Evolutionary conservation across 2,888 invertebrate genomes (phyloP).

Genomic region (Nephrocerus scutellatus): DNA sequence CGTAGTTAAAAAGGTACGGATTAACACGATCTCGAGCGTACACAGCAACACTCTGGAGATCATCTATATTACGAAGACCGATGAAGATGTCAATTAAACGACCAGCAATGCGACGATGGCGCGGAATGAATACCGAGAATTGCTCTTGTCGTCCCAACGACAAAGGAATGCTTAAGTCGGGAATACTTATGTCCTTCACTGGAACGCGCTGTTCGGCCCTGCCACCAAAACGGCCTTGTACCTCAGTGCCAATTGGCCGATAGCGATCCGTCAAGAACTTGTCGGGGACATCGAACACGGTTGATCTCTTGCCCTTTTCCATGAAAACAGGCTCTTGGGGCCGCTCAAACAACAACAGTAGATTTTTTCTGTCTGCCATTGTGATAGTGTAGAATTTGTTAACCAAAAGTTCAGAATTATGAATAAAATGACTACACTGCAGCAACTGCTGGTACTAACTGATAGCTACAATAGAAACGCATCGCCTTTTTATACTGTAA

Average conservation of each 20-base stretch:
- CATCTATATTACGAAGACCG: constrained; percentile 64
- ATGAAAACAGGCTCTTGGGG: constrained; percentile 71
- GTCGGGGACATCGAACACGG: constrained; percentile 58
- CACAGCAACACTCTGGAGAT: constrained; percentile 60
- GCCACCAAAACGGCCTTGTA: constrained; percentile 55
- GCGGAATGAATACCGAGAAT: constrained; percentile 66
- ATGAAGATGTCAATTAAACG: constrained; percentile 63
- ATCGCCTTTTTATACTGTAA: no score
- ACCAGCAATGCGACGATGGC: constrained; percentile 59
- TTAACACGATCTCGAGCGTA: constrained; percentile 68
- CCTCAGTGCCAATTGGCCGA: constrained; percentile 48
- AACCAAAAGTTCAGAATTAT: neutral
- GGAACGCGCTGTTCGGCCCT: constrained; percentile 50
- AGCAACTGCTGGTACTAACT: constrained; percentile 23
- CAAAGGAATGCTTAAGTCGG: constrained; percentile 57
- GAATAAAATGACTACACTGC: constrained; percentile 3
- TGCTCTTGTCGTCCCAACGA: constrained; percentile 57
- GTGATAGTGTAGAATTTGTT: constrained; percentile 17
- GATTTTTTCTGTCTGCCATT: constrained; percentile 50
- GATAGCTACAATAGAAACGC: constrained; percentile 16
- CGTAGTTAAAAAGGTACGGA: constrained; percentile 73
- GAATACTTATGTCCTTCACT: constrained; percentile 57
- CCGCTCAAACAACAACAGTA: constrained; percentile 64
- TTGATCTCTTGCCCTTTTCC: constrained; percentile 60
- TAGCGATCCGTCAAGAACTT: constrained; percentile 55